Base-by-base conservation (phyloP, 2,888 invertebrate genomes). In the Chelonus formosanus region DNA sequence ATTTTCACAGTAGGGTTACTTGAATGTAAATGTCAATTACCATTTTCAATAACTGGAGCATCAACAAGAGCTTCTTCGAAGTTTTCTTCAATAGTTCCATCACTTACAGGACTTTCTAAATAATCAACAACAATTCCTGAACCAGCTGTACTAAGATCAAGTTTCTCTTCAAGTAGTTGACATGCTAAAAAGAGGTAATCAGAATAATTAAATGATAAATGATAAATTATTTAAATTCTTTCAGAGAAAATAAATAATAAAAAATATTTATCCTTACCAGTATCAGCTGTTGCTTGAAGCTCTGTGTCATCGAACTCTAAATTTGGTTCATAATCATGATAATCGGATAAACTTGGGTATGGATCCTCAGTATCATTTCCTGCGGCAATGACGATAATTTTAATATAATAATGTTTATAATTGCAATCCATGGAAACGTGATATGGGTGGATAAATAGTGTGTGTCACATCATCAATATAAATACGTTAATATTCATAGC, bases 301-400 rank as follows among this genome's bases (percentile, higher is more conserved):
- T 97, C 97, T 8, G 95, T 93, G 85, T 97, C 97, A 86, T 98
- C 97, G 86, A 97, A 97, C 85, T 97, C 97, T 82, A 97, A 87
- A 85, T 95, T 94, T 8, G 97, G 97, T 84, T 98, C 97, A 84
- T 96, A 94, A 85, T 96, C 96, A 82, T 95, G 95, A 82, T 91
- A 92, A 85, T 95, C 96, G 43, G 95, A 95, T 67, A 96, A 87
- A 84, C 96, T 96, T 60, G 94, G 93, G 83, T 92, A 91, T 5
- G 91, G 89, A 78, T 95, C 95, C 71, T 95, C 93, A 67, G 87
- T 85, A 73, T 87, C 87, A 74, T 89, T 84, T 71, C 78, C 81
- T 82, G 40, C 20, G 7, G 8, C 34, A 65, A 61, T 31, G 67
- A 44, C 8, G 35, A 44, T 66, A 40, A 63, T 57, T 68, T 48